A percentile compares a stretch with the other conserved stretches of the same genome.
phyloP scores from a whole-genome alignment of 2,797 vertebrate species.

The Pterois miles region DNA sequence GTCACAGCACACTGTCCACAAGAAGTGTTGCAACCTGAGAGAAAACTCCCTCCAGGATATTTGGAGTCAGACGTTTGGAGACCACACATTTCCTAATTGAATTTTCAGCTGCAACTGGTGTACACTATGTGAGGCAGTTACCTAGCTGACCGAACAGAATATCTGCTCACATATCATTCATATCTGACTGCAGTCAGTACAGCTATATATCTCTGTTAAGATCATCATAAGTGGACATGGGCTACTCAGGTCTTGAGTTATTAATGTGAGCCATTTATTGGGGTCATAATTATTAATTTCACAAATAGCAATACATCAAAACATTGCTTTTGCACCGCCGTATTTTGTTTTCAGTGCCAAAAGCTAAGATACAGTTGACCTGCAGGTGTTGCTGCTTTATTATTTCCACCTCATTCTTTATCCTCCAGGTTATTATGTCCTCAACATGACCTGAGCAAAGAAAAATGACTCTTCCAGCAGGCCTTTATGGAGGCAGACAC shows the following conservation, averaged over 20 bases:
- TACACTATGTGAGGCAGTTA: not conserved
- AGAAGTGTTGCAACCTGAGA: slow-evolving; percentile 36
- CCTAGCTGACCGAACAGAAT: not conserved
- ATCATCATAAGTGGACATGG: not conserved
- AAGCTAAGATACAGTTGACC: not conserved
- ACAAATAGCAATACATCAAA: slow-evolving; percentile 18
- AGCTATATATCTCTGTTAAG: not conserved
- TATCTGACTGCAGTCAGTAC: not conserved
- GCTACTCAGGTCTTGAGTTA: not conserved
- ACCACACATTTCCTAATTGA: slow-evolving; percentile 29
- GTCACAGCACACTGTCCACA: slow-evolving; percentile 8
- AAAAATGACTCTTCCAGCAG: not conserved
- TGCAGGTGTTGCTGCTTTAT: slow-evolving; percentile 6
- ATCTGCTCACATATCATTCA: not conserved
- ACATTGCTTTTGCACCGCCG: not conserved
- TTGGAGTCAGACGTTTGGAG: slow-evolving; percentile 28
- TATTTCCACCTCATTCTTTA: slow-evolving; percentile 8
- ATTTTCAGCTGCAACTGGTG: slow-evolving; percentile 14
- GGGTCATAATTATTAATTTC: slow-evolving; percentile 7
- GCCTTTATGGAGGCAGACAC: slow-evolving; percentile 7
- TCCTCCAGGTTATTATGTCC: slow-evolving; percentile 2
- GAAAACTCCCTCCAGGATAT: slow-evolving; percentile 27
- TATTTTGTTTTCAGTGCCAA: slow-evolving; percentile 5
- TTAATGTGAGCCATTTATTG: slow-evolving; percentile 8
- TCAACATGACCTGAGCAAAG: slow-evolving; percentile 7